Evolutionary conservation across 2,113 vertebrate genomes (phyloP).

Genomic region (Choloepus hoffmanni): DNA sequence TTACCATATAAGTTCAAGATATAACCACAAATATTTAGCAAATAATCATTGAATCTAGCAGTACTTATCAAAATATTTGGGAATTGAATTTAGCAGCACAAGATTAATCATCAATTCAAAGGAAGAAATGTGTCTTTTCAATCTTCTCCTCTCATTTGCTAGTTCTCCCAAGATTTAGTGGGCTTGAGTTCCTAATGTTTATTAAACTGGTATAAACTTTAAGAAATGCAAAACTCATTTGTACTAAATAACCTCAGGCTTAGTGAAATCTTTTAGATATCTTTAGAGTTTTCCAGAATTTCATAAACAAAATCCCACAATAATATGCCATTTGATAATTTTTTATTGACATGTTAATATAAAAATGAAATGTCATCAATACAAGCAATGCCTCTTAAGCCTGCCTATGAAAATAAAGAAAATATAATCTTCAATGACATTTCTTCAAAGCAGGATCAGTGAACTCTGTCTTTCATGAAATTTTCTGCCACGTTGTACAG

Average conservation of each 20-base stretch:
- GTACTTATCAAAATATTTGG: background rate
- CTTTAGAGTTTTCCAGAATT: slow-evolving; percentile 46
- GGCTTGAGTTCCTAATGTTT: background rate
- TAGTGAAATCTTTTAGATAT: background rate
- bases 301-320: slow-evolving; percentile 7
- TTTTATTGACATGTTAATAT: background rate
- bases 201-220: slow-evolving; percentile 15
- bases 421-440: background rate
- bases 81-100: slow-evolving; percentile 3
- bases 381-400: background rate
- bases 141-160: background rate
- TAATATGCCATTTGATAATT: background rate
- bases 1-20: background rate
- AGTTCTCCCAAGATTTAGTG: background rate
- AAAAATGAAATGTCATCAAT: slow-evolving; percentile 38
- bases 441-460: background rate
- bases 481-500: background rate
- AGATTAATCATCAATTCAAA: background rate
- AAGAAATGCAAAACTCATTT: slow-evolving; percentile 25
- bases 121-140: background rate
- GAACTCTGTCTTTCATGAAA: background rate
- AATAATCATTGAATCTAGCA: slow-evolving; percentile 19
- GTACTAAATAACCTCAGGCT: background rate
- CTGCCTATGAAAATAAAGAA: background rate
- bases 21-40: background rate